Evolutionary conservation across 2,888 invertebrate species (phyloP), one percentile per base, ranked within the genome.

Genomic region (Acanthosoma haemorrhoidale): DNA sequence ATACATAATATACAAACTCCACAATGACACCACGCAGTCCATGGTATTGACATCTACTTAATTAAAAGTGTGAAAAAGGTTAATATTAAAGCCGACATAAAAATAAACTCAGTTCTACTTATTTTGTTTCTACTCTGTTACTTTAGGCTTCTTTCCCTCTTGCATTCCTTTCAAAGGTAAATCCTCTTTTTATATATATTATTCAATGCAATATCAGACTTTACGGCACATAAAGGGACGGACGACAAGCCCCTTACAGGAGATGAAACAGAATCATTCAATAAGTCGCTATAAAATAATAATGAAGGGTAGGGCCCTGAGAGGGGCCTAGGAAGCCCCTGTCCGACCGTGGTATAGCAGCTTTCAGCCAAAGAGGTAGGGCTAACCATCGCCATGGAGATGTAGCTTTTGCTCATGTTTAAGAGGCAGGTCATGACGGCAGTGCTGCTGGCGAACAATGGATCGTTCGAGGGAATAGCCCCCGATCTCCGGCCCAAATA

Each of bases 401-500:
- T 13, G 51, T 29, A 51, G 29, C 51, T n/a, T 51, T n/a, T 21
- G 51, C 51, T 51, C n/a, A 25, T 51, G 5, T 51, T 51, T 25
- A 51, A n/a, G 51, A 51, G 51, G 51, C 51, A 51, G 51, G 13
- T n/a, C 51, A n/a, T 51, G 29, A 25, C 25, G 51, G 21, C 29
- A 25, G 51, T 25, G 11, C 13, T 21, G 51, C n/a, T 25, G 25
- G 51, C 29, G 51, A 51, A 51, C 51, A 51, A 51, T 51, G 51
- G 51, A n/a, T 51, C n/a, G 1, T 21, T 51, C 51, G 51, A 25
- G 1, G 13, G 25, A 51, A 25, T n/a, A 18, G n/a, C 5, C 21
- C n/a, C 29, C 51, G n/a, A 51, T 51, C 51, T 51, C 51, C 51
- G 51, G 51, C 51, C n/a, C 51, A 51, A n/a, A 51, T 51, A 51